Evolutionary conservation across 2,113 vertebrate species (phyloP).

Genomic region (Anser brachyrhynchus): DNA sequence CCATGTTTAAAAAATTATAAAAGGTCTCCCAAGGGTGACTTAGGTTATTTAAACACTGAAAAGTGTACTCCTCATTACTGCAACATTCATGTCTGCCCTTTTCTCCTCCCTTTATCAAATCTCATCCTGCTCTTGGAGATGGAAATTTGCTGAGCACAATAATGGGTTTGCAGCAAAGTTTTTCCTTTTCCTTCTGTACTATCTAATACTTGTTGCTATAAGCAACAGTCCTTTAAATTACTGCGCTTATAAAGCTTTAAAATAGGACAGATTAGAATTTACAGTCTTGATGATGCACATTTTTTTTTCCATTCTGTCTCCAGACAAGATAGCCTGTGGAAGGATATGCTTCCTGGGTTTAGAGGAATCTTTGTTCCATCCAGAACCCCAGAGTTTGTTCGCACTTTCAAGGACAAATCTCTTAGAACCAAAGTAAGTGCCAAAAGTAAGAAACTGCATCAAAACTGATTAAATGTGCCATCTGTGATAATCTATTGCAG

Average conservation of each 20-base stretch:
- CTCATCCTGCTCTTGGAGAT: background rate
- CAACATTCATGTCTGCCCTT: background rate
- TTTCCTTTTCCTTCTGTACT: background rate
- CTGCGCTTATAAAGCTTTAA: constrained; percentile 21
- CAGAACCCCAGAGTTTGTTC: background rate
- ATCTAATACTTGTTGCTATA: constrained; percentile 29
- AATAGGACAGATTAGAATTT: background rate
- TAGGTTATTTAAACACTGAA: background rate
- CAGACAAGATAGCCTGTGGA: background rate
- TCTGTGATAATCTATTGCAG: background rate
- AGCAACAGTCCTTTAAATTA: constrained; percentile 27
- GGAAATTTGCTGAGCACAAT: background rate
- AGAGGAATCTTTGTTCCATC: background rate
- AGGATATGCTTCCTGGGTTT: background rate
- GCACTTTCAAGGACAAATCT: background rate
- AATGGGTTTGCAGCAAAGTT: background rate
- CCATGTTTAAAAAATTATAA: background rate
- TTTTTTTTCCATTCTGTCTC: background rate
- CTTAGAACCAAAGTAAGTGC: background rate
- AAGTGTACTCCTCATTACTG: background rate
- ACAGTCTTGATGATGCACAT: background rate
- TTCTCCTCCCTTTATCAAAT: constrained; percentile 1
- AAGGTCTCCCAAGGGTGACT: background rate
- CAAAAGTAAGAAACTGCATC: background rate
- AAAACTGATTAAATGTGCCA: background rate